Evolutionary conservation across 2,113 vertebrate genomes (phyloP), one percentile per base, ranked within the genome.

Genomic region (Stigmatopora argus): DNA sequence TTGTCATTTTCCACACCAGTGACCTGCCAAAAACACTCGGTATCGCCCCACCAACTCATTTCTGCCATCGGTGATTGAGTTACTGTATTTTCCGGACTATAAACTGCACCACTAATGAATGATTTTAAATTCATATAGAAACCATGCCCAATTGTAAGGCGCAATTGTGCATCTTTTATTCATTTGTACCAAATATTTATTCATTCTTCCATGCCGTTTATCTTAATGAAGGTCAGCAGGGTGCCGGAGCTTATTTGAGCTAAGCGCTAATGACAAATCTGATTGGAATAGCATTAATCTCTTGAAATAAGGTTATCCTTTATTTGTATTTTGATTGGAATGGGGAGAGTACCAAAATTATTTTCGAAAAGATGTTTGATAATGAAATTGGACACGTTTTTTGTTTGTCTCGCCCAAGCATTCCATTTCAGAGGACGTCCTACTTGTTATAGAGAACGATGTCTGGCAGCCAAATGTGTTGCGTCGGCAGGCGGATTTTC

Each of bases 361-460:
- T 72, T 68, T 75, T 64, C 38, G 57, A 51, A 48, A 74, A 68
- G 67, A 69, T 13, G 41, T 57, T 13, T 34, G 38, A 26, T 34
- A 55, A n/a, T 38, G n/a, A 72, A 59, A 63, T 17, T 64, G 57
- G 13, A 66, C 49, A 26, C 17, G 67, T n/a, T 18, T 58, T 58
- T 45, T 47, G 51, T 23, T 10, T 63, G 51, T 63, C 47, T 55
- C 45, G 46, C 44, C 34, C 15, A 69, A 67, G 78, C 61, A 65
- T 44, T 74, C 57, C 59, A 35, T 70, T 70, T 66, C 44, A 55
- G 19, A 66, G 14, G 14, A 49, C 56, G 23, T 38, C 59, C 0
- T 78, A 92, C 91, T 92, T 92, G 82, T 92, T 92, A 75, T 92
- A 92, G 57, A 92, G 89, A 53, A 92, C 90, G 14, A 92, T 92